phyloP scores from a whole-genome alignment of 2,113 vertebrate species.

The Pyrgilauda ruficollis region DNA sequence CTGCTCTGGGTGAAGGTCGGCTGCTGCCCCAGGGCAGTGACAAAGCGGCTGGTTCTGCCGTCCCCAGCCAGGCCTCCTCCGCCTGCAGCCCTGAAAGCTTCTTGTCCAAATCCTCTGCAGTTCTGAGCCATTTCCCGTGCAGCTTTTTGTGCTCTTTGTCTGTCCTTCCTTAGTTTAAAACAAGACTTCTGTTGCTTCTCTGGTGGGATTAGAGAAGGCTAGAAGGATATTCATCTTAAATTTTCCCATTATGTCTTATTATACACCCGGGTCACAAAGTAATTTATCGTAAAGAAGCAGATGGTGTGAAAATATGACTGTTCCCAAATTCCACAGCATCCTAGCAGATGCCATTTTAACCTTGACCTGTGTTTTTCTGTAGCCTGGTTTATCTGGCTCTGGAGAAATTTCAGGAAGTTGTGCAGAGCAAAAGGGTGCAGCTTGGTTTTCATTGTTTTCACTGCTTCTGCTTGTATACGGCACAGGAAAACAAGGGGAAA shows the following conservation, averaged over 20 bases:
- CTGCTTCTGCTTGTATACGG: not conserved
- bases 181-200: not conserved
- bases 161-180: not conserved
- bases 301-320: not conserved
- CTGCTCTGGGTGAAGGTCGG: conserved; percentile 2
- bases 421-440: not conserved
- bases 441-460: conserved; percentile 1
- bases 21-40: not conserved
- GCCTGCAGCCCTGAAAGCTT: not conserved
- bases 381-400: not conserved
- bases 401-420: conserved; percentile 1
- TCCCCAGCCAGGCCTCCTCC: not conserved
- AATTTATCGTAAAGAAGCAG: not conserved
- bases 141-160: not conserved
- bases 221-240: not conserved
- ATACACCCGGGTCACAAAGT: not conserved
- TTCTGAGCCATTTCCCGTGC: not conserved
- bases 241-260: not conserved
- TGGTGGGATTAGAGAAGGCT: not conserved
- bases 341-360: not conserved
- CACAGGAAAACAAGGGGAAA: not conserved
- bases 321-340: not conserved
- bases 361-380: not conserved
- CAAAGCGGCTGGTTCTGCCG: not conserved
- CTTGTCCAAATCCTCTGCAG: not conserved